Evolutionary conservation across 2,888 invertebrate genomes (phyloP).

Genomic region (Torymus auratus): DNA sequence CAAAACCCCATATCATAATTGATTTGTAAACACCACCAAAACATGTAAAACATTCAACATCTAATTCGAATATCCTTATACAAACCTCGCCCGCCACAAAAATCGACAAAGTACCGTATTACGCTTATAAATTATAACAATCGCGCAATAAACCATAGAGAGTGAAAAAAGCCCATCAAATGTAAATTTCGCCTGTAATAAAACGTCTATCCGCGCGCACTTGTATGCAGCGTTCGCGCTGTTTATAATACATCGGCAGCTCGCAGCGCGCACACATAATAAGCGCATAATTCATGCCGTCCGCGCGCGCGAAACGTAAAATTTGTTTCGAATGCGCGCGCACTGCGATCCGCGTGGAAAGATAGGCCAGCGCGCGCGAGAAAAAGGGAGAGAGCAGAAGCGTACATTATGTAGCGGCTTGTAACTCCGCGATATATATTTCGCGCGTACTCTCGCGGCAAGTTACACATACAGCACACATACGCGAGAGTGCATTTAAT

Average conservation of each 20-base stretch:
- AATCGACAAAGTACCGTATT: too few species aligned
- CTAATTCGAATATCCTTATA: too few species aligned
- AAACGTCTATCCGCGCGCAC: not conserved
- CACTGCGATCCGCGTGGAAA: slow-evolving; percentile 8
- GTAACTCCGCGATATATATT: not conserved
- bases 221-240: not conserved
- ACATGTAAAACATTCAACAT: not conserved
- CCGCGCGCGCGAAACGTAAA: slow-evolving; percentile 28
- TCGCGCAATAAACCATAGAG: slow-evolving; percentile 11
- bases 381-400: not conserved
- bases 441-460: not conserved
- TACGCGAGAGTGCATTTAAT: slow-evolving; percentile 16
- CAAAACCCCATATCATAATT: not conserved
- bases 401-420: not conserved
- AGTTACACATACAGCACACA: not conserved
- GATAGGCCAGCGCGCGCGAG: not conserved
- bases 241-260: not conserved
- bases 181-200: slow-evolving; percentile 2
- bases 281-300: slow-evolving; percentile 41
- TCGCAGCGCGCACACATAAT: slow-evolving; percentile 8
- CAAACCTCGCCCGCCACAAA: too few species aligned
- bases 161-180: not conserved
- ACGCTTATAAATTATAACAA: slow-evolving; percentile 3
- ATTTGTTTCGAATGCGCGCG: slow-evolving; percentile 33
- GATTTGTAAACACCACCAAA: slow-evolving; percentile 12